A percentile compares a stretch with the other conserved stretches of the same genome.
Conservation (phyloP, 2,888 invertebrate genomes). For the Muschampia plurimacula region DNA sequence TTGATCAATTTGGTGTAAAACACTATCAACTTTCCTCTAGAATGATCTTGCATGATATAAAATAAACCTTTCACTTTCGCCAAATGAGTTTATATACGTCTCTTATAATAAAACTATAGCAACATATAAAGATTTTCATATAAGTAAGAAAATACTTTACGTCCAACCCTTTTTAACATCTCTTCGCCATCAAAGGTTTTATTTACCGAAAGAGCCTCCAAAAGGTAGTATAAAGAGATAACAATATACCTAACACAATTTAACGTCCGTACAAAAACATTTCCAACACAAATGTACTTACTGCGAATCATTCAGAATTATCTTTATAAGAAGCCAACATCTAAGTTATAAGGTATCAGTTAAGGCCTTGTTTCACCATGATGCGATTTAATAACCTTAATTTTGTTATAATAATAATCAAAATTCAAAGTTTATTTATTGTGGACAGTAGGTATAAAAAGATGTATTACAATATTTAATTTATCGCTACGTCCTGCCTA, state of each 20-base stretch:
- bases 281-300: slow-evolving; percentile 7
- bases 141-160: not conserved
- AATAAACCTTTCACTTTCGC: not conserved
- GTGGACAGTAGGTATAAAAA: too few relatives aligned
- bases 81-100: not conserved
- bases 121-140: not conserved
- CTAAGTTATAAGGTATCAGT: not conserved
- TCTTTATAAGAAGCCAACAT: slow-evolving; percentile 13
- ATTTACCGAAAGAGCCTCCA: slow-evolving; percentile 12
- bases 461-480: too few relatives aligned
- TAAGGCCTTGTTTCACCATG: not conserved
- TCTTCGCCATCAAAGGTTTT: slow-evolving; percentile 10
- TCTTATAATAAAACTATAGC: too few relatives aligned
- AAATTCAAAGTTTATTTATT: too few relatives aligned
- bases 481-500: too few relatives aligned
- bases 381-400: too few relatives aligned
- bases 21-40: too few relatives aligned
- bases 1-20: too few relatives aligned
- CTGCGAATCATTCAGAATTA: slow-evolving; percentile 13
- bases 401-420: too few relatives aligned
- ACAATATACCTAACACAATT: slow-evolving; percentile 21
- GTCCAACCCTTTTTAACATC: slow-evolving; percentile 14
- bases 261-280: not conserved
- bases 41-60: too few relatives aligned
- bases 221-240: slow-evolving; percentile 16